Percentiles rank a stretch among this genome's conserved stretches.
Conservation (phyloP, 2,113 vertebrate genomes). For the Genyomyrus donnyi region DNA sequence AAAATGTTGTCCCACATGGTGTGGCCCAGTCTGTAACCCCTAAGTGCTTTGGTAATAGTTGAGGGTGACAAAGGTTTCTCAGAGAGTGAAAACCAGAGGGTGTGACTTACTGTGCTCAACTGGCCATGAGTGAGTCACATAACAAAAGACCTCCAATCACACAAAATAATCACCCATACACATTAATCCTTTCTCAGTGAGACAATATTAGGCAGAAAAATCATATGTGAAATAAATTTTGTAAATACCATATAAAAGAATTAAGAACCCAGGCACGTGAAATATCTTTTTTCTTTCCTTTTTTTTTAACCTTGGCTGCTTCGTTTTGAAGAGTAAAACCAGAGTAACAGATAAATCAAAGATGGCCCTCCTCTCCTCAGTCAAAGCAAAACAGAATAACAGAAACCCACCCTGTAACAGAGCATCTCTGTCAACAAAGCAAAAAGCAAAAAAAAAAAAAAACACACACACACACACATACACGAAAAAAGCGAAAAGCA, state of each 20-base stretch:
- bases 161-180: neutral
- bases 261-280: neutral
- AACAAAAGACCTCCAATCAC: neutral
- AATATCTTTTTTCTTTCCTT: neutral
- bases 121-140: neutral
- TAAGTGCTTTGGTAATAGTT: slow-evolving; percentile 4
- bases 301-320: neutral
- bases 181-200: neutral
- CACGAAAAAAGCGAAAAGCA: slow-evolving; percentile 49
- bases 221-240: neutral
- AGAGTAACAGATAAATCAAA: neutral
- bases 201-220: neutral
- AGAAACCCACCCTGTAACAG: neutral
- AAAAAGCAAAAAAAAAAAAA: slow-evolving; percentile 23
- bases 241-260: neutral
- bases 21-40: neutral
- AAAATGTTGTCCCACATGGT: neutral
- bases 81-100: neutral
- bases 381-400: neutral
- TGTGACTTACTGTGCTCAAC: neutral
- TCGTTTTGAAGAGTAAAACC: neutral
- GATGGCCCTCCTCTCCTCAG: neutral
- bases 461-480: slow-evolving; percentile 69
- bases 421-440: neutral
- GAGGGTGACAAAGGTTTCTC: neutral